These are phyloP conservation scores for Bathynomus jamesi DNA, from an alignment of 1,140 invertebrate species.

Conservation along the genomic window DNA sequence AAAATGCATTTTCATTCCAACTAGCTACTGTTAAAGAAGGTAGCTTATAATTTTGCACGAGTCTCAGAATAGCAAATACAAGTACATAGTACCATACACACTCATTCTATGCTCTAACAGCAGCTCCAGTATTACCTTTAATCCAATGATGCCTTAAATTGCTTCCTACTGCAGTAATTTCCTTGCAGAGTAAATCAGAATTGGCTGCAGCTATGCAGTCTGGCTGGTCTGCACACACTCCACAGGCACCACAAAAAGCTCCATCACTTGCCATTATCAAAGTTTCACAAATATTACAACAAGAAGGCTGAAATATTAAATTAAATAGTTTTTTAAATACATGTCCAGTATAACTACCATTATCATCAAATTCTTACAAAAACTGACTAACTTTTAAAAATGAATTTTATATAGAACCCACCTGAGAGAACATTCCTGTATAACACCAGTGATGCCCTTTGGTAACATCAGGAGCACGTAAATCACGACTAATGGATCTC, in stretches of 20 bases:
- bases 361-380: not conserved
- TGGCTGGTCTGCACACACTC: constrained; percentile 65
- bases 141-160: constrained; percentile 76
- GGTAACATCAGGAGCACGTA: constrained; percentile 50
- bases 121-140: too few relatives aligned
- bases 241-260: constrained; percentile 79
- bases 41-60: too few relatives aligned
- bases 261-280: constrained; percentile 56
- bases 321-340: not conserved
- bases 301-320: constrained; percentile 61
- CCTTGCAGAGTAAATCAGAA: constrained; percentile 65
- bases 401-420: constrained; percentile 39
- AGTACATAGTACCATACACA: too few relatives aligned
- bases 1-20: too few relatives aligned
- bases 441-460: constrained; percentile 62
- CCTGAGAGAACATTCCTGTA: constrained; percentile 54
- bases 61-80: too few relatives aligned
- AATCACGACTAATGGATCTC: constrained; percentile 26
- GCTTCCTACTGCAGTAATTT: constrained; percentile 52
- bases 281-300: constrained; percentile 71
- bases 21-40: too few relatives aligned
- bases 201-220: constrained; percentile 65
- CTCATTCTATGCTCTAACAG: too few relatives aligned
- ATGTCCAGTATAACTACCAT: not conserved
- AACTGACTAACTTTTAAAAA: not conserved